Evolutionary conservation across 2,113 vertebrate genomes (phyloP).

Genomic region (Mus pahari): DNA sequence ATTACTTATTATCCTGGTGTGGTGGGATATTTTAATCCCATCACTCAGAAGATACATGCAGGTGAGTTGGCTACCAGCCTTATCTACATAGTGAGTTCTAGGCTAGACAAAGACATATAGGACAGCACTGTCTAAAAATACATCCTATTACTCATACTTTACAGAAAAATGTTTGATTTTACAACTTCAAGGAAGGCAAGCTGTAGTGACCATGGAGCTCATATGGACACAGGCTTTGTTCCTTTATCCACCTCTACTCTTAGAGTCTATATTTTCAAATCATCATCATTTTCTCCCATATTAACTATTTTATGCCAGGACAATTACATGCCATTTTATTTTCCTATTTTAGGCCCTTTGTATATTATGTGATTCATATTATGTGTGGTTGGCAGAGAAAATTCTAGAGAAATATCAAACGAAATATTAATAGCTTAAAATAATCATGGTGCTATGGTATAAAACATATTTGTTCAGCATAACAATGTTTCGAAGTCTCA

Average conservation of each 20-base stretch:
- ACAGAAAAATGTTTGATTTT: neutral
- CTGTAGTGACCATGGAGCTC: neutral
- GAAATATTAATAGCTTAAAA: constrained; percentile 20
- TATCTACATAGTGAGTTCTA: neutral
- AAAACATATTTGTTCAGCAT: neutral
- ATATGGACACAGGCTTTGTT: neutral
- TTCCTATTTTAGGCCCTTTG: neutral
- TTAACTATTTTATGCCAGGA: neutral
- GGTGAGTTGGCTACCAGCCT: neutral
- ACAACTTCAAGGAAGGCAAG: neutral
- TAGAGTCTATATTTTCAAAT: neutral
- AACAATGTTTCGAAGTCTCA: neutral
- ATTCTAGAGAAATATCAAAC: neutral
- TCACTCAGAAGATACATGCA: neutral
- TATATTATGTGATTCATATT: neutral
- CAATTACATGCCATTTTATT: neutral
- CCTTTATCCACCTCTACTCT: neutral
- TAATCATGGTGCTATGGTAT: neutral
- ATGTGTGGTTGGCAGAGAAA: neutral
- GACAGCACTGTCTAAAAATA: neutral
- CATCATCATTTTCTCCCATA: neutral
- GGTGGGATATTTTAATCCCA: neutral
- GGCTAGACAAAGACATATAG: neutral
- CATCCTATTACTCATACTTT: neutral
- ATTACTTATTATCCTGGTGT: neutral